A percentile compares a stretch with the other conserved stretches of the same genome.
phyloP scores from a whole-genome alignment of 2,113 vertebrate genomes.

The Guaruba guarouba region DNA sequence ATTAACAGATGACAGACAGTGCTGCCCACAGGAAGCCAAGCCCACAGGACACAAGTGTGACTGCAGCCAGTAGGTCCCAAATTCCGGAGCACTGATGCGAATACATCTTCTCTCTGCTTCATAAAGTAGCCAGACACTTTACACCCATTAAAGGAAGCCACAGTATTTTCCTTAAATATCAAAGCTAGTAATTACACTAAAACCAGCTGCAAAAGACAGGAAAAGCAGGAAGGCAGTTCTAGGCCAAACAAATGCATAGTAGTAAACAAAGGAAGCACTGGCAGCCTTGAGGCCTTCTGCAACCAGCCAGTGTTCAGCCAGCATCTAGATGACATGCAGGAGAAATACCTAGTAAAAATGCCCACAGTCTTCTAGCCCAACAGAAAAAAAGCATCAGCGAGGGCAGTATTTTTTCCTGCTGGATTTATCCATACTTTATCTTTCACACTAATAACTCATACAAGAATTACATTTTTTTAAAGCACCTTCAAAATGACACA shows the following conservation, averaged over 20 bases:
- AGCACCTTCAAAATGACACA: neutral
- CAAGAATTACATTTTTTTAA: neutral
- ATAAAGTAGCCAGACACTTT: neutral
- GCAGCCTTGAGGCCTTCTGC: neutral
- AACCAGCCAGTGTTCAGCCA: neutral
- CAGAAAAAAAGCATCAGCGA: neutral
- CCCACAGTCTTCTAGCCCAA: neutral
- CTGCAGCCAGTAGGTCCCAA: neutral
- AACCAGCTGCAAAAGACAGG: conserved; percentile 18
- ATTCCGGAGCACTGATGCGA: conserved; percentile 5
- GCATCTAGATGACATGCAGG: neutral
- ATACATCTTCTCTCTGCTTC: neutral
- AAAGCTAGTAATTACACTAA: neutral
- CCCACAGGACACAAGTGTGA: neutral
- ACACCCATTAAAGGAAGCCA: neutral
- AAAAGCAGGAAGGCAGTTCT: conserved; percentile 24
- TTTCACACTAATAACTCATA: neutral
- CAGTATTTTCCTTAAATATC: neutral
- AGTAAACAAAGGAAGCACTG: neutral
- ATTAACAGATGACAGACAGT: neutral
- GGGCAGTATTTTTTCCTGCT: neutral
- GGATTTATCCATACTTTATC: neutral
- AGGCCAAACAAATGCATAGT: neutral
- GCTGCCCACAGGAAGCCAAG: neutral
- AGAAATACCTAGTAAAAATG: neutral